Evolutionary conservation across 2,113 vertebrate species (phyloP).

Genomic region (Protobothrops mucrosquamatus): DNA sequence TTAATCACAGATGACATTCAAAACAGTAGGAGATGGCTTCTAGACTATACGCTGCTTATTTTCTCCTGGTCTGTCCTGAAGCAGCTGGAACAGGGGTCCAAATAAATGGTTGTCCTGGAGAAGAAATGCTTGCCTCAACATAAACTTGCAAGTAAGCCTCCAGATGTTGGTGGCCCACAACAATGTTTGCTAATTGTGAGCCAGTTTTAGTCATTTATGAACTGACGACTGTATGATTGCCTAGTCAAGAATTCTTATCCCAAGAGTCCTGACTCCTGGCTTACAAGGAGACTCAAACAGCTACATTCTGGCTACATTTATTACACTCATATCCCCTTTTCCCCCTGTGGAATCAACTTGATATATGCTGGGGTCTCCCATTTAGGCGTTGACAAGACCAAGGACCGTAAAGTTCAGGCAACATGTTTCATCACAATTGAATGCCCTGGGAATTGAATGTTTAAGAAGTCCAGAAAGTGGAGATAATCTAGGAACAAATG

Average conservation of each 20-base stretch:
- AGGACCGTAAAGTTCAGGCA: background rate
- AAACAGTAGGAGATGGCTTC: background rate
- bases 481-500: background rate
- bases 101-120: background rate
- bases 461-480: background rate
- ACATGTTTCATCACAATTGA: background rate
- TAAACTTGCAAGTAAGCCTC: background rate
- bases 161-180: background rate
- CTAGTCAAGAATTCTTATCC: background rate
- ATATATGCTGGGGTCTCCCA: background rate
- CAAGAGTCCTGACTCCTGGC: background rate
- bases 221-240: background rate
- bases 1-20: slow-evolving; percentile 13
- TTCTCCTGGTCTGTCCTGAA: background rate
- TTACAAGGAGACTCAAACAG: background rate
- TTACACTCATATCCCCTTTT: background rate
- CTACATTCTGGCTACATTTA: background rate
- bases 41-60: background rate
- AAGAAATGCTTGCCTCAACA: background rate
- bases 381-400: background rate
- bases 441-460: background rate
- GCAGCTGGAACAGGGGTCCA: background rate
- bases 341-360: background rate
- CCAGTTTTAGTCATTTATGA: background rate
- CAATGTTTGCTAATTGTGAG: background rate